A percentile compares a stretch with the other conserved stretches of the same genome.
Evolutionary conservation across 2,888 invertebrate genomes (phyloP).

Genomic region (Alentia gelatinosa): DNA sequence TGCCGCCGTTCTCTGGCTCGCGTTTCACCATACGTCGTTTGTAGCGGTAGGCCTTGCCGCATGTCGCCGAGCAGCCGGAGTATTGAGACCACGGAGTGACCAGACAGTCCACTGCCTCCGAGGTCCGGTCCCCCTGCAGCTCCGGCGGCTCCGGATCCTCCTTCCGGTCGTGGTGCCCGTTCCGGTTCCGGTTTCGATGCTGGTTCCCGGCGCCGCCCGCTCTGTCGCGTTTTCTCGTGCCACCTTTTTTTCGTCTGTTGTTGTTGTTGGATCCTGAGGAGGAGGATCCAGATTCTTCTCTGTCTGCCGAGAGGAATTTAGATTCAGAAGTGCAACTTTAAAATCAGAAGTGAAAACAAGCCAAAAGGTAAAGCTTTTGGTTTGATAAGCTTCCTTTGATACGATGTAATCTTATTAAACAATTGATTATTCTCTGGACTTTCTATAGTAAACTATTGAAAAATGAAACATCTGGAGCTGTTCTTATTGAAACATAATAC

Average conservation of each 20-base stretch:
- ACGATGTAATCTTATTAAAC: too few species aligned
- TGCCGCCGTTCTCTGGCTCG: conserved; percentile 74
- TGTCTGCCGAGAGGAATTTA: too few species aligned
- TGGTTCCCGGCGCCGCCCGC: neutral
- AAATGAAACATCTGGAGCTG: too few species aligned
- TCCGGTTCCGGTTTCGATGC: neutral
- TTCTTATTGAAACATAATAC: too few species aligned
- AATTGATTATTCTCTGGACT: too few species aligned
- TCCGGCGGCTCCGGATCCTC: neutral
- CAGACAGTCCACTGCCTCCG: conserved; percentile 57
- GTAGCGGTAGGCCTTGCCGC: conserved; percentile 83
- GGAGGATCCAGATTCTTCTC: too few species aligned
- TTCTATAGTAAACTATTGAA: too few species aligned
- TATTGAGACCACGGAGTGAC: conserved; percentile 88
- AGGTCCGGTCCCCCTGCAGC: neutral
- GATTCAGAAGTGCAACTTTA: too few species aligned
- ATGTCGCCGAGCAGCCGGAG: conserved; percentile 90
- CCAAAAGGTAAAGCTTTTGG: too few species aligned
- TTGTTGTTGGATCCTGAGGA: neutral
- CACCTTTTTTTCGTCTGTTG: neutral
- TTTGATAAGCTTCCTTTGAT: too few species aligned
- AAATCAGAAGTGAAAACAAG: too few species aligned
- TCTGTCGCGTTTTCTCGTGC: neutral
- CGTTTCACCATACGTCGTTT: conserved; percentile 72
- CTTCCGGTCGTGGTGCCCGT: conserved; percentile 8